These are phyloP conservation scores for Oreortyx pictus DNA, from an alignment of 2,797 vertebrate genomes.

Conservation along the genomic window DNA sequence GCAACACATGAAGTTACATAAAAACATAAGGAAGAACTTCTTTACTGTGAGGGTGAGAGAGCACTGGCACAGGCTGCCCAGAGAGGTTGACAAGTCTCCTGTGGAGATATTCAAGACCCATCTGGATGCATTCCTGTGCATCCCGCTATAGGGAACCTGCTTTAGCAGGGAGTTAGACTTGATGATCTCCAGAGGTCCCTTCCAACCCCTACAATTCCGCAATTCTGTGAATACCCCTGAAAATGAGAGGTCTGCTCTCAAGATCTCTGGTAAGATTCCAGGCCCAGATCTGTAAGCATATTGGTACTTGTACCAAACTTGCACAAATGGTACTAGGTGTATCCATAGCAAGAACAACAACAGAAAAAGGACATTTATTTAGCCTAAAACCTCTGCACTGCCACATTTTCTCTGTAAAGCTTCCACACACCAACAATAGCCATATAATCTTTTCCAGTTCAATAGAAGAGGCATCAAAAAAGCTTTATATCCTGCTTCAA, in stretches of 20 bases:
- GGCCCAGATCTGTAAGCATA: background rate
- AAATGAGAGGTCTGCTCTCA: background rate
- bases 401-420: background rate
- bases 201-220: no score
- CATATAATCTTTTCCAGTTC: background rate
- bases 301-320: background rate
- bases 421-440: background rate
- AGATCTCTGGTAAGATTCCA: background rate
- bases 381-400: background rate
- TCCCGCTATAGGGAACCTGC: no score
- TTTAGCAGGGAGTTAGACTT: no score
- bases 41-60: background rate
- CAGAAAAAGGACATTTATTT: background rate
- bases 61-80: background rate
- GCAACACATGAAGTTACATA: background rate
- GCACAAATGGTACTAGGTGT: background rate
- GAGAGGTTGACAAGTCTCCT: background rate
- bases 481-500: slow-evolving; percentile 24
- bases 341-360: background rate
- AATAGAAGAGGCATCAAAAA: slow-evolving; percentile 36
- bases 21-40: background rate
- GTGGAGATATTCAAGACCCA: background rate
- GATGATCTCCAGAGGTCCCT: no score
- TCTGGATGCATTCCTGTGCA: no score
- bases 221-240: background rate